Base-by-base conservation (phyloP, 1,140 invertebrate genomes). In the Colletes gigas region DNA sequence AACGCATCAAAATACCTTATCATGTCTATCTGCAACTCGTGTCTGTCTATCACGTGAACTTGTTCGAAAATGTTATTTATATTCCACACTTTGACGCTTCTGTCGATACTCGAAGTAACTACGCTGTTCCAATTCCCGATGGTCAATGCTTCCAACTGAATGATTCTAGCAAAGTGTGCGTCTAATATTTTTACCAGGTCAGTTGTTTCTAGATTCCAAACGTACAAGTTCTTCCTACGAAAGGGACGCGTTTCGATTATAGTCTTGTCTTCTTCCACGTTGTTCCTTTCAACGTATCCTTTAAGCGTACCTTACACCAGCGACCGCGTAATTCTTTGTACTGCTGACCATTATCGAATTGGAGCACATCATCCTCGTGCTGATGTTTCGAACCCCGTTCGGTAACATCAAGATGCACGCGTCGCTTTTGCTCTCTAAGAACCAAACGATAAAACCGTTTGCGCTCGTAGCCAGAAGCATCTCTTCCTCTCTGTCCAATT, bases 71-170 rank as follows among this genome's bases (percentile, higher is more conserved):
- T 99, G 90, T 99, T 99, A 90, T 99, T 98, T 78, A 99, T 98
- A 92, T 99, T 99, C 99, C 99, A 99, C 0, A 99, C 98, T 94
- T 99, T 99, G 1, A 99, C 98, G 1, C 98, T 98, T 81, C 98
- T 95, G 93, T 99, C 99, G 70, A 99, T 99, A 0, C 98, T 99
- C 0, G 98, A 99, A 0, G 98, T 99, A 52, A 99, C 97, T 50
- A 98, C 96, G 89, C 97, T 98, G 92, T 99, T 99, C 96, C 98
- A 98, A 79, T 97, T 96, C 3, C 97, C 97, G 62, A 98, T 95
- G 17, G 97, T 98, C 9, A 98, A 91, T 0, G 97, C 95, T 82
- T 97, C 96, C 68, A 99, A 93, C 88, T 98, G 97, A 66, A 99
- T 98, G 12, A 99, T 99, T 77, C 99, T 94, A 0, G 98, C 98